Evolutionary conservation across 1,140 invertebrate species (phyloP).

Genomic region (Epicauta chinensis): DNA sequence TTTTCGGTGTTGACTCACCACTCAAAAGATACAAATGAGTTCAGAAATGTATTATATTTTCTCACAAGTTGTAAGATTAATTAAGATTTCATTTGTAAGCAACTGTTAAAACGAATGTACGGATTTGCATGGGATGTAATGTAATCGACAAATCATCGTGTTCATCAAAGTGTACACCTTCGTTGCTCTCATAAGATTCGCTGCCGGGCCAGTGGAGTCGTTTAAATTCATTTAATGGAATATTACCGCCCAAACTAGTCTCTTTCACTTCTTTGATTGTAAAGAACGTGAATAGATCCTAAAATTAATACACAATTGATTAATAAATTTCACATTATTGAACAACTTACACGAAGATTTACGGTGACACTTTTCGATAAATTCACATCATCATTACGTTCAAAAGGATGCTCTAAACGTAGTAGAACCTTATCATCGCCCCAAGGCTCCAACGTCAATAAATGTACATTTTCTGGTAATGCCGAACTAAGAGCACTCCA

Average conservation of each 20-base stretch:
- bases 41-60: too few relatives aligned
- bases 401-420: slow-evolving; percentile 67
- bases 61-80: background rate
- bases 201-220: slow-evolving; percentile 10
- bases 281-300: slow-evolving; percentile 27
- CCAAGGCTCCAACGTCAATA: slow-evolving; percentile 66
- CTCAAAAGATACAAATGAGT: too few relatives aligned
- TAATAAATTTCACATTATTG: too few relatives aligned
- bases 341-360: slow-evolving; percentile 34
- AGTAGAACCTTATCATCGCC: slow-evolving; percentile 49
- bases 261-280: slow-evolving; percentile 21
- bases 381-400: slow-evolving; percentile 53
- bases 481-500: slow-evolving; percentile 41
- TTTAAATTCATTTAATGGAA: slow-evolving; percentile 18
- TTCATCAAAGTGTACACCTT: background rate
- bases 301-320: slow-evolving; percentile 15
- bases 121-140: slow-evolving; percentile 26
- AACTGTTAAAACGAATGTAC: slow-evolving; percentile 20
- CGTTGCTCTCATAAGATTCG: background rate
- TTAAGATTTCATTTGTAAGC: background rate
- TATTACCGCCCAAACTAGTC: slow-evolving; percentile 26
- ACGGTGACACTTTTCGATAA: slow-evolving; percentile 51
- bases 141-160: slow-evolving; percentile 9
- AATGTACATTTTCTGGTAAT: slow-evolving; percentile 60
- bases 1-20: too few relatives aligned